Base-by-base conservation (phyloP, 1,140 invertebrate species). In the Formica exsecta region DNA sequence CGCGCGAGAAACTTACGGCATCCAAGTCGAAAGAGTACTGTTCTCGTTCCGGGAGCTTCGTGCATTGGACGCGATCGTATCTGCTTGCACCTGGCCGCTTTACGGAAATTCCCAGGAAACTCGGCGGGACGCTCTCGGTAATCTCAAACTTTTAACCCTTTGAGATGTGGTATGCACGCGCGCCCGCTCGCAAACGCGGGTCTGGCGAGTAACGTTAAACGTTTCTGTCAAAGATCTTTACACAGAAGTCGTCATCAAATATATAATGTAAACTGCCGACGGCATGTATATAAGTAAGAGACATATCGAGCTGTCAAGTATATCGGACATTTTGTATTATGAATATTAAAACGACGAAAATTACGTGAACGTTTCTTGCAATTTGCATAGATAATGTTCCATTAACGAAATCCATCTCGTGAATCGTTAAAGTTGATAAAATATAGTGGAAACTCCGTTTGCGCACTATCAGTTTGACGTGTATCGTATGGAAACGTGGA, bases 121-220 rank as follows among this genome's bases (percentile, higher is more conserved):
- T 85, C 81, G 81, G n/a, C 71, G 32, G n/a, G 32, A 22, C 29
- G 44, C 41, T 54, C 51, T 65, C 22, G 41, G 73, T 85, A 85
- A 85, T 85, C 81, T 54, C 61, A 16, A 85, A 85, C 81, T 85
- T 85, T 85, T 77, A 76, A 85, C 74, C 81, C 73, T 85, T 85
- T 85, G 81, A 85, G 79, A 48, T 83, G 79, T 8, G 54, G 32
- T 22, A 36, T 22, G 7, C 38, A 19, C 57, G 79, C 79, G 36
- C 25, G 22, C 38, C 2, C 68, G 44, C 48, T 16, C 48, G 48
- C 44, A 48, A 48, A 48, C 44, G 13, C 3, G 13, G 13, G 9
- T 4, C 54, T n/a, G 22, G 16, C 74, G 74, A 41, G 77, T 77
- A 85, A 77, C 81, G 48, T 85, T 66, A 77, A 85, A 85, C 36